phyloP scores from a whole-genome alignment of 2,113 vertebrate genomes.

The Oryzias melastigma region DNA sequence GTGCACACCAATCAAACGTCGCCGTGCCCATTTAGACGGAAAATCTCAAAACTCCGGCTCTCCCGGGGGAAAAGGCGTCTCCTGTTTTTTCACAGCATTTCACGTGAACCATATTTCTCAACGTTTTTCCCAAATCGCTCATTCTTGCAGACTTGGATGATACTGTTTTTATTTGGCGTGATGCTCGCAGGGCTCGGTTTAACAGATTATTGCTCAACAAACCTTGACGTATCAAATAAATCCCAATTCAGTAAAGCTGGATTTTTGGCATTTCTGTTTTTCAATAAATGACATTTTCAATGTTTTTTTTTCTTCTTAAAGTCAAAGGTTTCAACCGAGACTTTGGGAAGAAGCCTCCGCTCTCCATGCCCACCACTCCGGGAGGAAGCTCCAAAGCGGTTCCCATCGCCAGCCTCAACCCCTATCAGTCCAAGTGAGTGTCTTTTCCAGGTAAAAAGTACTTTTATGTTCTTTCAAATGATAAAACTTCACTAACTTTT shows the following conservation, averaged over 20 bases:
- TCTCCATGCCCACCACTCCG: slow-evolving; percentile 71
- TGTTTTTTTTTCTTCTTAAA: slow-evolving; percentile 51
- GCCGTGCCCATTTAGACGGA: slow-evolving; percentile 57
- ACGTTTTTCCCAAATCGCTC: slow-evolving; percentile 43
- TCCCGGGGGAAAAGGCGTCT: slow-evolving; percentile 37
- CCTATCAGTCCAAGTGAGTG: slow-evolving; percentile 95
- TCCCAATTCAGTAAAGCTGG: slow-evolving; percentile 54
- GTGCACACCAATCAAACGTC: slow-evolving; percentile 65
- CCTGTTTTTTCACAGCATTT: slow-evolving; percentile 53
- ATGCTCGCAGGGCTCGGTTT: slow-evolving; percentile 2
- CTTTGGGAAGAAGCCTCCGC: slow-evolving; percentile 75
- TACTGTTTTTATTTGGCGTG: slow-evolving; percentile 32
- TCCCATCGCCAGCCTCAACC: slow-evolving; percentile 94
- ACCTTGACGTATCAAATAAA: slow-evolving; percentile 25
- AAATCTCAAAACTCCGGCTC: slow-evolving; percentile 57
- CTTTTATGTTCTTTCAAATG: neutral
- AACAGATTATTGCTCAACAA: slow-evolving; percentile 24
- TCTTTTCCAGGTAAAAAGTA: neutral
- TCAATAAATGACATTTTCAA: slow-evolving; percentile 41
- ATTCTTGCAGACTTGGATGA: slow-evolving; percentile 26
- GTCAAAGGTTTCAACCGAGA: slow-evolving; percentile 74
- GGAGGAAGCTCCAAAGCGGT: slow-evolving; percentile 86
- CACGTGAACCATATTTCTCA: slow-evolving; percentile 57
- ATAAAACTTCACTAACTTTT: neutral
- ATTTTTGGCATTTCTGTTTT: slow-evolving; percentile 42